Evolutionary conservation across 2,797 vertebrate species (phyloP), one percentile per base, ranked within the genome.

Genomic region (Mallotus villosus): DNA sequence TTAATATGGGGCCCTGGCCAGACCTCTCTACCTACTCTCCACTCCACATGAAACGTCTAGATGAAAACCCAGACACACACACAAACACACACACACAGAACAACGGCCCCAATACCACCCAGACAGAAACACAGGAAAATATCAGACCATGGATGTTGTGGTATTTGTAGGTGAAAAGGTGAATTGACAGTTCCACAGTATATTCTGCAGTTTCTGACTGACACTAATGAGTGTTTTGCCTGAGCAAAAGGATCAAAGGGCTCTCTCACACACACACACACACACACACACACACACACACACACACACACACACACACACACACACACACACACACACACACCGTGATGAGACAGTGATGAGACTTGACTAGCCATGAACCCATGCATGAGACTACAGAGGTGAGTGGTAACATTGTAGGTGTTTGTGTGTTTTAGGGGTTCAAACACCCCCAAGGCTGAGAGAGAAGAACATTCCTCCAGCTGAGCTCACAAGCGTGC

Each of bases 1-100:
- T 76, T 76, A 73, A 73, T 73, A 63, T 65, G 46, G 70, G 59
- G 73, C 71, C 12, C 49, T 51, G 49, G 46, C 49, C 19, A 17
- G 51, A 19, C 19, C 51, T 55, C 51, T 74, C 70, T 63, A 71
- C 71, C 78, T 73, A 73, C 71, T 76, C 71, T 76, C 41, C 41
- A 46, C 41, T 46, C 41, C 59, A 79, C 77, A 46, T 46, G 41
- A 46, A 14, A 46, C 41, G 41, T 46, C 11, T 46, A 46, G 41
- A 46, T 46, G 41, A 46, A 14, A 79, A 67, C 70, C 51, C 16
- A 34, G 32, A 34, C 8, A 34, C 19, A 17, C 51, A 53, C 3
- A n/a, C 14, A 53, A 16, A 53, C 14, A 53, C 16, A 17, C 19
- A n/a, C 4, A 19, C 17, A 53, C 5, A 53, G 1, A 14, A 11